Conservation (phyloP, 2,797 vertebrate species). For the Scarus forsteni region DNA sequence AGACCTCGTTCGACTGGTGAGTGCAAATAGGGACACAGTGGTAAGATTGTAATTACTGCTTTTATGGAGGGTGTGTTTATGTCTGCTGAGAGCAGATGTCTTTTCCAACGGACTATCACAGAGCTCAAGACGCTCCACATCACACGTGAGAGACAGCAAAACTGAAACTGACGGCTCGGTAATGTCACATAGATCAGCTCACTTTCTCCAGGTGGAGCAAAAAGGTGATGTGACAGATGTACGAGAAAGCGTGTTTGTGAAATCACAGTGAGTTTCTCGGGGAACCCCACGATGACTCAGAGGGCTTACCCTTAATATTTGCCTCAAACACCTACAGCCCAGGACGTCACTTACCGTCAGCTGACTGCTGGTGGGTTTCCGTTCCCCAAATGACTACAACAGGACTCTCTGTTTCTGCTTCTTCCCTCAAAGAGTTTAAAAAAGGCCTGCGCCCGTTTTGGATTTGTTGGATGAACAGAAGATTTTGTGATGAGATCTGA, state of each 20-base stretch:
- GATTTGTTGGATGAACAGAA: not conserved
- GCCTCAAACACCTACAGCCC: slow-evolving; percentile 43
- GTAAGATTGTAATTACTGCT: slow-evolving; percentile 63
- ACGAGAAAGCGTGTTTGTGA: not conserved
- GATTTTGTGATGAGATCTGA: too few species aligned
- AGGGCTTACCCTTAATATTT: slow-evolving; percentile 66
- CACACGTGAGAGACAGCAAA: slow-evolving; percentile 48
- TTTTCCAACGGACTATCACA: slow-evolving; percentile 45
- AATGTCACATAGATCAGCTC: slow-evolving; percentile 19
- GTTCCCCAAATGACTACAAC: slow-evolving; percentile 20
- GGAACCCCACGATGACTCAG: slow-evolving; percentile 66
- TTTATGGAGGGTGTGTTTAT: slow-evolving; percentile 67
- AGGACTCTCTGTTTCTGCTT: slow-evolving; percentile 54
- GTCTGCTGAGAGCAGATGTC: slow-evolving; percentile 61
- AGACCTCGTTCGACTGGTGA: slow-evolving; percentile 19
- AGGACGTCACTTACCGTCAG: slow-evolving; percentile 61
- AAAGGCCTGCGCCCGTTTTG: not conserved
- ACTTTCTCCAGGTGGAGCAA: slow-evolving; percentile 37
- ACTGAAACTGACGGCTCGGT: not conserved
- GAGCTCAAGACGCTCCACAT: slow-evolving; percentile 50
- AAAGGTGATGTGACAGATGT: slow-evolving; percentile 25
- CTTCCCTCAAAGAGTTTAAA: not conserved
- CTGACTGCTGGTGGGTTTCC: slow-evolving; percentile 63
- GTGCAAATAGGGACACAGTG: slow-evolving; percentile 60
- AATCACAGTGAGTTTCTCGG: slow-evolving; percentile 10